Base-by-base conservation (phyloP, 2,888 invertebrate genomes). In the Cryptocephalus moraei region DNA sequence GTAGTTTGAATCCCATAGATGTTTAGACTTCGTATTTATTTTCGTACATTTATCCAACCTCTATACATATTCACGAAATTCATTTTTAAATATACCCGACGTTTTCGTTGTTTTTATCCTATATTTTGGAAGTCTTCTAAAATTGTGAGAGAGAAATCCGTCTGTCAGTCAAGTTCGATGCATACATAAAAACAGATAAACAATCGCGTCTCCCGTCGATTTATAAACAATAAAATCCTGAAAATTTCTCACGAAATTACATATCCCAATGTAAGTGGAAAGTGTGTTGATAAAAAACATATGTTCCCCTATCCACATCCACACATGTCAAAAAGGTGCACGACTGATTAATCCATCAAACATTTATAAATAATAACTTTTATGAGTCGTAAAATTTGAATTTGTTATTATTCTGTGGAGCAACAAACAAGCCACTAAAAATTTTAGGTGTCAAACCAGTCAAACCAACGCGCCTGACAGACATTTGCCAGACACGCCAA, bases 311-410 rank as follows among this genome's bases (percentile, higher is more conserved):
- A 22, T 45, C 41, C 33, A 52, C 50, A 54, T 53, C 48, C 56
- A 57, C 55, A 49, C 56, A 54, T 56, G 53, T 49, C 53, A 53
- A 54, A 58, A 55, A 48, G 43, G 39, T 41, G 44, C 49, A 52
- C 53, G 51, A 49, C 51, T 53, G 49, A 53, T 47, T 52, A 53
- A 55, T 56, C 53, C 53, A 58, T 52, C 56, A 54, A 50, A 52
- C 51, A 56, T 56, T 55, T 55, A 53, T 58, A 58, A 58, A 58
- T 58, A 58, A 56, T 56, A 55, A 22, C 6, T 56, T 58, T 58
- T 56, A 56, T 54, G 52, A 56, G 49, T 58, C 58, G 56, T 58
- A 58, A 58, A 58, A 58, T 49, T 51, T 44, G 43, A 53, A 58
- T 56, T 56, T 58, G 53, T 58, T 58, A 54, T 51, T 51, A 52